Evolutionary conservation across 2,797 vertebrate genomes (phyloP).

Genomic region (Poeciliopsis gracilis): DNA sequence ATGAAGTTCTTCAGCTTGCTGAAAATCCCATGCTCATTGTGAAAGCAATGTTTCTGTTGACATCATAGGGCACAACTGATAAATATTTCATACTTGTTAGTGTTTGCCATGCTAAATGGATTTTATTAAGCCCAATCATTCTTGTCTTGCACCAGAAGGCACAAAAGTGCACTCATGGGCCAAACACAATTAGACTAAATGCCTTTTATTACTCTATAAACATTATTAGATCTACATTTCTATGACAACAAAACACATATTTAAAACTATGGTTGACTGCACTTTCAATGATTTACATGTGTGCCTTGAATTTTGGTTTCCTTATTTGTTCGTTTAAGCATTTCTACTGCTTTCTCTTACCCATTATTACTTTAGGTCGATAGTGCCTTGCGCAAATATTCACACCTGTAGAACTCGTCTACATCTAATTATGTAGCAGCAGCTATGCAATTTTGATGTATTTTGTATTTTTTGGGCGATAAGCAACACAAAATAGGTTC

Average conservation of each 20-base stretch:
- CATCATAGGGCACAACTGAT: conserved; percentile 39
- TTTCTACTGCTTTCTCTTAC: background rate
- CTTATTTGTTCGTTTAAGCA: background rate
- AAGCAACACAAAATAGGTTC: background rate
- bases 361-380: background rate
- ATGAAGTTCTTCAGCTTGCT: conserved; percentile 5
- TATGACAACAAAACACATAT: conserved; percentile 44
- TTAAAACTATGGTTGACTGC: conserved; percentile 30
- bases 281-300: background rate
- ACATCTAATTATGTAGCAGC: background rate
- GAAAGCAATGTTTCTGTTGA: conserved; percentile 37
- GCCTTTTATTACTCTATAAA: conserved; percentile 46
- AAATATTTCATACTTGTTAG: conserved; percentile 57
- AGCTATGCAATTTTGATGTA: background rate
- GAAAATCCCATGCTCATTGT: conserved; percentile 13
- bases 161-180: conserved; percentile 57
- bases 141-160: conserved; percentile 33
- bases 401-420: background rate
- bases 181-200: conserved; percentile 56
- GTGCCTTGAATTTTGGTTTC: background rate
- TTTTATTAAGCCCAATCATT: conserved; percentile 48
- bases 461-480: background rate
- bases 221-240: conserved; percentile 47
- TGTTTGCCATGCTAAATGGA: conserved; percentile 30
- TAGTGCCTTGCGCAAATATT: background rate